A percentile compares a stretch with the other conserved stretches of the same genome.
Evolutionary conservation across 1,140 invertebrate genomes (phyloP).

Genomic region (Pararge aegeria): DNA sequence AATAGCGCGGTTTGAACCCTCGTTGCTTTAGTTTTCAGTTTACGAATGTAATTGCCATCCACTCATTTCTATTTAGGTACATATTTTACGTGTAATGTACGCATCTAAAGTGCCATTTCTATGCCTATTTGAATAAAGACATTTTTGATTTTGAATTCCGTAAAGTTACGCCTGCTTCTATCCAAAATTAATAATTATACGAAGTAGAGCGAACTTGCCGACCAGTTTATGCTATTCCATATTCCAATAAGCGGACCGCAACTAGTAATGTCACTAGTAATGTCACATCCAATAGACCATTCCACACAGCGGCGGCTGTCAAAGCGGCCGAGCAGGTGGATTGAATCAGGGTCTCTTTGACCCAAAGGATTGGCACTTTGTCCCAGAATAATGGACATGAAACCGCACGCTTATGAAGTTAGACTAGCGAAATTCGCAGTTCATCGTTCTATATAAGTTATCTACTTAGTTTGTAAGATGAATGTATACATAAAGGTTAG

Average conservation of each 20-base stretch:
- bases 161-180: too few species aligned
- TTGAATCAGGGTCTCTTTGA: conserved; percentile 27
- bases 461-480: background rate
- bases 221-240: background rate
- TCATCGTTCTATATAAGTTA: background rate
- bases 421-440: background rate
- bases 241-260: conserved; percentile 15
- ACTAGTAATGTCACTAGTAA: conserved; percentile 4
- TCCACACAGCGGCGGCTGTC: conserved; percentile 12
- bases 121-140: too few species aligned
- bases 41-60: too few species aligned
- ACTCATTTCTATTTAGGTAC: too few species aligned
- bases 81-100: too few species aligned
- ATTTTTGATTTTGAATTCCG: too few species aligned
- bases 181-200: too few species aligned
- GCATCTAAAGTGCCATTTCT: too few species aligned
- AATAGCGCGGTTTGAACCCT: too few species aligned
- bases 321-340: conserved; percentile 24
- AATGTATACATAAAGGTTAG: too few species aligned
- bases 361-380: conserved; percentile 24
- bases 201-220: too few species aligned
- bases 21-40: too few species aligned
- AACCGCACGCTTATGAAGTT: conserved; percentile 12
- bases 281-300: conserved; percentile 19
- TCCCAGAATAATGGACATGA: conserved; percentile 24